Conservation (phyloP, 2,113 vertebrate species). For the Gymnocephalus cernua region DNA sequence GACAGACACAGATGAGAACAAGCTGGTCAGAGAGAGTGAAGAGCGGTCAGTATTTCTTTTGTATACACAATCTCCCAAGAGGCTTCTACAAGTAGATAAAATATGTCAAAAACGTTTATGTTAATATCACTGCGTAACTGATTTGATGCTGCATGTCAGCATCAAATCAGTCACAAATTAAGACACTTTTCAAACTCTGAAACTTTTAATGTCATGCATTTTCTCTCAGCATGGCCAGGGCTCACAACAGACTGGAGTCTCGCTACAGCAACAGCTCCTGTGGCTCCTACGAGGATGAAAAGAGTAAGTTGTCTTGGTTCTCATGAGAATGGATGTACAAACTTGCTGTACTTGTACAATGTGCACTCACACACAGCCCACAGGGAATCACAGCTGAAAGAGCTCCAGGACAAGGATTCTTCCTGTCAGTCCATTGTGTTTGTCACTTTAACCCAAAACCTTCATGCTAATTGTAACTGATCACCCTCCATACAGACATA, state of each 20-base stretch:
- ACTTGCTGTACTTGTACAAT: background rate
- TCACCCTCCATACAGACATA: background rate
- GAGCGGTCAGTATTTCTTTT: constrained; percentile 87
- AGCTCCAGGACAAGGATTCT: constrained; percentile 42
- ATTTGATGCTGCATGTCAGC: too few relatives aligned
- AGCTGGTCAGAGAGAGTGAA: constrained; percentile 90
- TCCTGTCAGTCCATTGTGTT: constrained; percentile 21
- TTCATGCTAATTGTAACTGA: constrained; percentile 10
- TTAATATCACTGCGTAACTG: too few relatives aligned
- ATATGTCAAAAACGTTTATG: too few relatives aligned
- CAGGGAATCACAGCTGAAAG: constrained; percentile 14
- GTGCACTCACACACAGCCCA: constrained; percentile 16
- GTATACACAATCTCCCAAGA: background rate
- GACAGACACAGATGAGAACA: constrained; percentile 91
- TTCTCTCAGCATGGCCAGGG: constrained; percentile 83
- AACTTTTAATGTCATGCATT: constrained; percentile 18
- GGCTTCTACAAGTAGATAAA: background rate
- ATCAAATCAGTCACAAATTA: background rate
- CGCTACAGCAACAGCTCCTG: constrained; percentile 99
- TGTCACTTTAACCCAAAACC: background rate
- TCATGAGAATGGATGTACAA: constrained; percentile 13
- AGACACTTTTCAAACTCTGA: background rate
- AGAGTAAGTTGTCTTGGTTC: constrained; percentile 87
- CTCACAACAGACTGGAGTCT: constrained; percentile 97
- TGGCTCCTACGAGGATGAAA: constrained; percentile 98